phyloP scores from a whole-genome alignment of 2,888 invertebrate species.

The Lepeophtheirus nordmannii region DNA sequence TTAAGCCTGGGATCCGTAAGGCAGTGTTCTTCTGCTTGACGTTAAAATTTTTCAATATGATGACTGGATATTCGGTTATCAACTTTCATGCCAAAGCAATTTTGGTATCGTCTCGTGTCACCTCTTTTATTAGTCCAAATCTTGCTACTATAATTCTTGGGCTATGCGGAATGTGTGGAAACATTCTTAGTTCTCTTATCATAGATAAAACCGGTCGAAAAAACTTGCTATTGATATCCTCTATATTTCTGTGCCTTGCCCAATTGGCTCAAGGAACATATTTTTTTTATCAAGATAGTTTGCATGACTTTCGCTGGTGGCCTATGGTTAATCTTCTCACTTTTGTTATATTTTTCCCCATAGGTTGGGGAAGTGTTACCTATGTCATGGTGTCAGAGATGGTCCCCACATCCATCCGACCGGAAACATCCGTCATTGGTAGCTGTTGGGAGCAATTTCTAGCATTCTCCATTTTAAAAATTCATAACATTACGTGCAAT shows the following conservation, averaged over 20 bases:
- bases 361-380: conserved; percentile 1
- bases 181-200: neutral
- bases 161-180: conserved; percentile 1
- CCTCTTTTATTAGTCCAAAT: neutral
- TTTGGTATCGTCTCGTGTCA: neutral
- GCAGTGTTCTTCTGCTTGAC: neutral
- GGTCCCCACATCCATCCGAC: neutral
- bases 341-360: neutral
- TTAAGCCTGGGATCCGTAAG: neutral
- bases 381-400: neutral
- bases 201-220: conserved; percentile 2
- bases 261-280: conserved; percentile 2
- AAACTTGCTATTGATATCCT: neutral
- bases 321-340: neutral
- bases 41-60: neutral
- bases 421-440: neutral
- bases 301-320: neutral
- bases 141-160: neutral
- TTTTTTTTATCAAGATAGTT: neutral
- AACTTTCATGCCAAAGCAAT: conserved; percentile 7
- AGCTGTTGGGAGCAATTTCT: neutral
- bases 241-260: neutral
- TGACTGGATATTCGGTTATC: neutral
- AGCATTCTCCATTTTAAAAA: neutral
- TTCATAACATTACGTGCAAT: neutral